phyloP scores from a whole-genome alignment of 2,113 vertebrate species.

The Amphiprion percula region DNA sequence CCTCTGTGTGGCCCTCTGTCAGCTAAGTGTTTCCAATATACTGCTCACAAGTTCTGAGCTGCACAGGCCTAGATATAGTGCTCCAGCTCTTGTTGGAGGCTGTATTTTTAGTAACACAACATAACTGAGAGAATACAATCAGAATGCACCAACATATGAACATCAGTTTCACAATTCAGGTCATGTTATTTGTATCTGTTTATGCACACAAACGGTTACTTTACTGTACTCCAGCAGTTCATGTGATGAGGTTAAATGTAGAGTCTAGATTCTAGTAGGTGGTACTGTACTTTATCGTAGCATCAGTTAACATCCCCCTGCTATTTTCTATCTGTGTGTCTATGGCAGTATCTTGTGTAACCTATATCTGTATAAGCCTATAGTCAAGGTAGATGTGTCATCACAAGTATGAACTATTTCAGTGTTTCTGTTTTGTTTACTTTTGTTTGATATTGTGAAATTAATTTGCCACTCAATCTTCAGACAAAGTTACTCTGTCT shows the following conservation, averaged over 20 bases:
- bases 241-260: constrained; percentile 19
- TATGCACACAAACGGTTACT: not conserved
- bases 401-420: not conserved
- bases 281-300: constrained; percentile 14
- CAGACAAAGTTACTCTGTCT: not conserved
- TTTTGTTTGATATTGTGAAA: not conserved
- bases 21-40: constrained; percentile 48
- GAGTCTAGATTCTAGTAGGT: constrained; percentile 5
- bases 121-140: constrained; percentile 53
- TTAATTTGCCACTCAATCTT: not conserved
- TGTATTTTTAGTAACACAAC: constrained; percentile 77
- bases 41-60: constrained; percentile 36
- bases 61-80: constrained; percentile 59
- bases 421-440: not conserved
- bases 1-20: constrained; percentile 46
- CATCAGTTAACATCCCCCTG: constrained; percentile 47
- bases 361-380: not conserved
- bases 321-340: not conserved
- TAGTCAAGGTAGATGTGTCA: not conserved
- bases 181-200: not conserved
- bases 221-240: not conserved
- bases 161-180: constrained; percentile 4
- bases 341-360: not conserved
- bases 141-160: constrained; percentile 15
- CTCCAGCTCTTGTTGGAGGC: constrained; percentile 42